A percentile compares a stretch with the other conserved stretches of the same genome.
phyloP scores from a whole-genome alignment of 1,140 invertebrate species.

The Eurosta solidaginis region DNA sequence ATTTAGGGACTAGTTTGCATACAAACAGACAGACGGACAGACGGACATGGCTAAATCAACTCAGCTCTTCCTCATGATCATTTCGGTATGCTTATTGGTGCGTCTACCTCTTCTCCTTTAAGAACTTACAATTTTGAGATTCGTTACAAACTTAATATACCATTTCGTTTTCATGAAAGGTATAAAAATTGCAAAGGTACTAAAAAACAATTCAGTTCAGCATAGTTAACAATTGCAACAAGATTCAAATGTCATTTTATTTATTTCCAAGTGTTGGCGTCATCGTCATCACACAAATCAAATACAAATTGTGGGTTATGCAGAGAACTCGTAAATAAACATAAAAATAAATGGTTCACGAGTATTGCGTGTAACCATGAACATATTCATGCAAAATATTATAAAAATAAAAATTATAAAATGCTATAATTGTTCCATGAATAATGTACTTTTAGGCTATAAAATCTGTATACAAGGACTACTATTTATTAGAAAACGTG shows the following conservation, averaged over 20 bases:
- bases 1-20: no score
- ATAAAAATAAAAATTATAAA: not conserved
- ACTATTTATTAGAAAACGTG: not conserved
- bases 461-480: not conserved
- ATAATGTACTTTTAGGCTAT: conserved; percentile 12
- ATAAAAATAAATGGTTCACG: conserved; percentile 28
- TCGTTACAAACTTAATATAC: no score
- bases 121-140: no score
- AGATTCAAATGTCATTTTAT: conserved; percentile 5
- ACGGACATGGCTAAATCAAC: no score
- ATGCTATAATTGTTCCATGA: conserved; percentile 17
- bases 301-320: not conserved
- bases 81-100: no score
- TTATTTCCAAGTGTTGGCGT: not conserved
- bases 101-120: no score
- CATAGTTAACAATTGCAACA: no score
- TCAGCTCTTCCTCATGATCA: no score
- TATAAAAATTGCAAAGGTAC: not conserved
- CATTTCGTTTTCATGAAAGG: no score
- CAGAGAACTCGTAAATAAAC: not conserved
- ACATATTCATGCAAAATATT: not conserved
- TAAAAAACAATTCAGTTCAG: conserved; percentile 8
- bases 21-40: no score
- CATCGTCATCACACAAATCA: conserved; percentile 4
- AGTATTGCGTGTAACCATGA: conserved; percentile 11